These are phyloP conservation scores for Elaphurus davidianus DNA, from an alignment of 2,113 vertebrate species.

Conservation along the genomic window DNA sequence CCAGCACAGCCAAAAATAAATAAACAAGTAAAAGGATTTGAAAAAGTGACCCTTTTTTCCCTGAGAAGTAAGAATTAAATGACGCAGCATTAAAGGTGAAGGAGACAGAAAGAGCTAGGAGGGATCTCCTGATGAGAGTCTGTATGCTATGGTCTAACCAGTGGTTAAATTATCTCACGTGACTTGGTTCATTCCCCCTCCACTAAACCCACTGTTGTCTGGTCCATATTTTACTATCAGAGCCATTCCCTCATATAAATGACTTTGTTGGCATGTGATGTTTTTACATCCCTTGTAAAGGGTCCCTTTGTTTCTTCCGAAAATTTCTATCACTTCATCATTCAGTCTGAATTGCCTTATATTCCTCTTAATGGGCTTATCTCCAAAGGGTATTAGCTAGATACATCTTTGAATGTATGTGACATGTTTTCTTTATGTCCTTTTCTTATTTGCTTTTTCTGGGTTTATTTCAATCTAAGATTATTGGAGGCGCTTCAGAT, in stretches of 20 bases:
- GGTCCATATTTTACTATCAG: not conserved
- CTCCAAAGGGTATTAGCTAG: not conserved
- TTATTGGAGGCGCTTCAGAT: not conserved
- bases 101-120: not conserved
- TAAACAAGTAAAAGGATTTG: not conserved
- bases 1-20: not conserved
- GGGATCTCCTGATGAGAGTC: not conserved
- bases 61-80: not conserved
- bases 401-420: not conserved
- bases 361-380: not conserved
- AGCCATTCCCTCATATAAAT: not conserved
- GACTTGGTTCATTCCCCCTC: not conserved
- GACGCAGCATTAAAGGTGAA: not conserved
- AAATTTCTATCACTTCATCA: not conserved
- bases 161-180: not conserved
- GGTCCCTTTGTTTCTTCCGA: not conserved
- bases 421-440: not conserved
- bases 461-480: not conserved
- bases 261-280: not conserved
- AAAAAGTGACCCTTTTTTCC: not conserved
- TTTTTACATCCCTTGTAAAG: not conserved
- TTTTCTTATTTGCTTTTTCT: not conserved
- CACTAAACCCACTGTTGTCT: not conserved
- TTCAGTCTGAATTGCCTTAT: not conserved
- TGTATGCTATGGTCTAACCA: not conserved